Base-by-base conservation (phyloP, 2,113 vertebrate genomes). In the Otolemur garnettii region DNA sequence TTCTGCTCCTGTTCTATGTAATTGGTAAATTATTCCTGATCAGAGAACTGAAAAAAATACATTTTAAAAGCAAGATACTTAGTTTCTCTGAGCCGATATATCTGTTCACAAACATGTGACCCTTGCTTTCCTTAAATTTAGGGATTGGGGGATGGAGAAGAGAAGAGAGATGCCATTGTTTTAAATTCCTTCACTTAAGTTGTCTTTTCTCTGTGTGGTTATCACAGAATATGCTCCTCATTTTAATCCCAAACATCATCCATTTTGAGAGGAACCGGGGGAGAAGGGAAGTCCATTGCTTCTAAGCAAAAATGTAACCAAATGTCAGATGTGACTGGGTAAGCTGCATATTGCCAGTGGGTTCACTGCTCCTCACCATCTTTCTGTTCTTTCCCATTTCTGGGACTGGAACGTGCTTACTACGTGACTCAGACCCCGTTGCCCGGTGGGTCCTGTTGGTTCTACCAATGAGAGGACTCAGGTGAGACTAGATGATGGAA, bases 11-110 rank as follows among this genome's bases (percentile, higher is more conserved):
- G 42, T 95, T 53, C 81, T 96, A 33, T 53, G 95, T 94, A 96
- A 95, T 88, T 92, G 87, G 95, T 45, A 93, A 94, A 87, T 96
- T 91, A 94, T 90, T 96, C 38, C 89, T 90, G 68, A 66, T 96
- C 91, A 97, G 79, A 96, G 11, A 89, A 91, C 26, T 55, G 30
- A 95, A 88, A 96, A 91, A 21, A 87, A 74, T 90, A 87, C 71
- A 91, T 71, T 84, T 94, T 83, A 71, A 84, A 92, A 83, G 30
- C 30, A 86, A 45, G n/a, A 72, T 90, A 50, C 45, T 77, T 72
- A 55, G 45, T 87, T 93, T 81, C 57, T 78, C 68, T 72, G 80
- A 95, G 35, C 50, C 53, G 86, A 80, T 11, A 7, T 92, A 50
- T 50, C 28, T 87, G 12, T 84, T 94, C 42, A 85, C 30, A 90